Base-by-base conservation (phyloP, 2,888 invertebrate genomes). In the Apotomis betuletana region DNA sequence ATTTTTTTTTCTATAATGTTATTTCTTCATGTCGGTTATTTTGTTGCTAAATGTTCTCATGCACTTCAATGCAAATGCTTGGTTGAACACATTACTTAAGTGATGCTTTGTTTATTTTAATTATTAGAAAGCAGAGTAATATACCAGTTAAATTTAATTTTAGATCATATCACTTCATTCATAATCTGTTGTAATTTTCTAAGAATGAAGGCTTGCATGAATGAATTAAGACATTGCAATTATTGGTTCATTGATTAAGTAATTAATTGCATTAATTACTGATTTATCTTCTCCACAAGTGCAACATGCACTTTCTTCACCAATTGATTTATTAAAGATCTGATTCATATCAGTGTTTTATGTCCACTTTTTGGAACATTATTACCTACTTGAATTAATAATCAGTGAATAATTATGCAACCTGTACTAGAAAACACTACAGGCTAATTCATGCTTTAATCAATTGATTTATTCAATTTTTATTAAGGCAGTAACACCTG, bases 241-340 rank as follows among this genome's bases (percentile, higher is more conserved):
- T 6, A 62, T 62, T 62, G 61, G 54, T 15, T 55, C 64, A 46
- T 55, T 65, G 44, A 57, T 65, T 54, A 15, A 65, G 61, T 27
- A 61, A 61, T 61, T 61, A 38, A 65, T 64, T 44, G 41, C 63
- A n/a, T 15, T 12, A 52, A 64, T 46, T 55, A 55, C 44, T 55
- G 55, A 65, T 64, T n/a, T n/a, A 55, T 55, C 54, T 54, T 15
- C 10, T 55, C 55, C 41, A 55, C 55, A 55, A 55, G 15, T 41
- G 41, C 41, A 15, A 15, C 15, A 15, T 15, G 41, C 41, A 41
- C 41, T 41, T 5, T 41, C 5, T 15, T 27, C 8, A 15, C 15
- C 9, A 52, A 62, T 10, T 46, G 4, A 10, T 49, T 49, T 49
- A 49, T 49, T 49, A 9, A 9, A 49, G 49, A 49, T 49, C 49